Base-by-base conservation (phyloP, 2,888 invertebrate genomes). In the Oligia strigilis region DNA sequence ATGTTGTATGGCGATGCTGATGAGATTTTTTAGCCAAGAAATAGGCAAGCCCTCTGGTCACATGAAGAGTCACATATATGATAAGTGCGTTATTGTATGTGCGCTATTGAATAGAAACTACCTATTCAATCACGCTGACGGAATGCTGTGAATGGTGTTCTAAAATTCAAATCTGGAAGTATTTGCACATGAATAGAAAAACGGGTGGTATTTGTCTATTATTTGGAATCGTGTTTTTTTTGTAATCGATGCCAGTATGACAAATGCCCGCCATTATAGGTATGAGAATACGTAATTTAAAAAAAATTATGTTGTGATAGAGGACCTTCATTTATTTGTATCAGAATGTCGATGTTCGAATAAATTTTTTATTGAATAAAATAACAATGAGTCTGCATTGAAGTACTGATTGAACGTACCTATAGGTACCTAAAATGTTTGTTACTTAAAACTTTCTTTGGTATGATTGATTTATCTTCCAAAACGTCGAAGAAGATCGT, bases 351-450 rank as follows among this genome's bases (percentile, higher is more conserved):
- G 52, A 78, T 62, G 40, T 62, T 46, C 36, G 17, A 29, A 79
- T 67, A 66, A 23, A 70, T 36, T 17, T 13, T 2, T 29, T 23
- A 55, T 64, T 19, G 19, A 58, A 70, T 58, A 5, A 64, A 64
- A 78, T 60, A 19, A 55, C 19, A n/a, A 43, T 29, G 29, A 29
- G 9, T 14, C n/a, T 70, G 14, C n/a, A 60, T 72, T 70, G 13
- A 60, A 70, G 40, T 40, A 40, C 40, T 80, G 85, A 80, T 84
- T 80, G 52, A 81, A 23, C 71, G 55, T 62, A 36, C 65, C 29
- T 29, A 29, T 29, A 29, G 29, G 29, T 29, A 29, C 29, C 29
- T 29, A 29, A 29, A 29, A 29, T 29, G 29, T 29, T 29, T 29
- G 29, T 29, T 29, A 29, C 29, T 29, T 29, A 29, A 43, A 71